A percentile compares a stretch with the other conserved stretches of the same genome.
Conservation (phyloP, 2,888 invertebrate genomes). For the Dryocosmus kuriphilus region DNA sequence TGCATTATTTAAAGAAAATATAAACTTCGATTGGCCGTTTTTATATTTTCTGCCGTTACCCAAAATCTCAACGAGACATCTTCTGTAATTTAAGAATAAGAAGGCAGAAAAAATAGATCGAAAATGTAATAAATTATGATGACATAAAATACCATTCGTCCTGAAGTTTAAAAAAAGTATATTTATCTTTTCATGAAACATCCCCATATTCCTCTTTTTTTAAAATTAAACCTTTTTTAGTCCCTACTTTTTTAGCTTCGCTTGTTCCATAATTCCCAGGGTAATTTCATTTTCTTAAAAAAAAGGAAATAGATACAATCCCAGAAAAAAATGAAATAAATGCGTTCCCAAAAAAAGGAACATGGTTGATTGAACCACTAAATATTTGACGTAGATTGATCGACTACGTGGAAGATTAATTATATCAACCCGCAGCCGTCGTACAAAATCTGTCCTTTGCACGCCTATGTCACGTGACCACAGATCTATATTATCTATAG, state of each 20-base stretch:
- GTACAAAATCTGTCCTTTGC: not conserved
- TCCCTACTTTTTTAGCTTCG: not conserved
- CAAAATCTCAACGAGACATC: too few relatives aligned
- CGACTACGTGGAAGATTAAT: conserved; percentile 48
- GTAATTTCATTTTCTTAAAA: not conserved
- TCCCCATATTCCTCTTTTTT: too few relatives aligned
- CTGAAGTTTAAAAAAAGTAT: too few relatives aligned
- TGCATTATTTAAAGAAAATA: too few relatives aligned
- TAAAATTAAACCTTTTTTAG: not conserved
- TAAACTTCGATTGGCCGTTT: too few relatives aligned
- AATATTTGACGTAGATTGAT: conserved; percentile 47
- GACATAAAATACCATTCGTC: too few relatives aligned
- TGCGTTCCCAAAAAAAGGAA: conserved; percentile 1
- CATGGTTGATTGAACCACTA: not conserved
- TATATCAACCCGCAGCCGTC: conserved; percentile 43
- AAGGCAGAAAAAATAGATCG: too few relatives aligned
- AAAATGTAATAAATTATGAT: too few relatives aligned
- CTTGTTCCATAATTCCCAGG: not conserved
- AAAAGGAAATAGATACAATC: not conserved
- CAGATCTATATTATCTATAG: not conserved
- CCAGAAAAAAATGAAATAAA: not conserved
- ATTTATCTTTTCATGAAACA: too few relatives aligned
- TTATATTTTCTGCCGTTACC: too few relatives aligned
- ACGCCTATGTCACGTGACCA: not conserved
- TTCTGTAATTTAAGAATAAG: too few relatives aligned